These are phyloP conservation scores for Xiphophorus hellerii DNA, from an alignment of 2,113 vertebrate species.

Conservation along the genomic window DNA sequence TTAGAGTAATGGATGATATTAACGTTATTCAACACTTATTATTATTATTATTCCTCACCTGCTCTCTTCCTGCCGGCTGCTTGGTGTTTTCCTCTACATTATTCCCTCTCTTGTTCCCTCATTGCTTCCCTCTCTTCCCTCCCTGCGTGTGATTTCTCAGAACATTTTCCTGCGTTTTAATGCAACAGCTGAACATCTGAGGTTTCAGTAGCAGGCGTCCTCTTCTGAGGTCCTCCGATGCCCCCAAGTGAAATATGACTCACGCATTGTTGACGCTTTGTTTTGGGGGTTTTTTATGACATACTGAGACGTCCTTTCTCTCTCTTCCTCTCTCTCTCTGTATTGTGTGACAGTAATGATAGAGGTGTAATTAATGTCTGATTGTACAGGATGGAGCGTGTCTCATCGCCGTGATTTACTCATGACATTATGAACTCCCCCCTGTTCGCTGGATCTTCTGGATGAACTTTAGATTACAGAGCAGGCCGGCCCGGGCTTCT, in stretches of 20 bases:
- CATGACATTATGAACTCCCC: constrained; percentile 41
- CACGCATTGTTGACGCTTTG: constrained; percentile 46
- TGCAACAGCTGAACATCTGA: constrained; percentile 62
- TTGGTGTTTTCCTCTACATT: constrained; percentile 34
- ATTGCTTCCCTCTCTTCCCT: constrained; percentile 53
- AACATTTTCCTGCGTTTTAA: constrained; percentile 61
- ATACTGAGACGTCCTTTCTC: background rate
- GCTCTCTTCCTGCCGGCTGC: constrained; percentile 35
- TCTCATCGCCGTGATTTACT: constrained; percentile 27
- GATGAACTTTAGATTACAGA: constrained; percentile 72
- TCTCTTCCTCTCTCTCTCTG: background rate
- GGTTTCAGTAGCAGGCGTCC: constrained; percentile 64
- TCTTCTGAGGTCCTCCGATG: constrained; percentile 63
- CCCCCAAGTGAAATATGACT: constrained; percentile 65
- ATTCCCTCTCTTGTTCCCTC: background rate
- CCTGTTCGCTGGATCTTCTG: constrained; percentile 41
- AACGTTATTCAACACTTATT: background rate
- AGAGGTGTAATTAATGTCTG: background rate
- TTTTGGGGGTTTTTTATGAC: constrained; percentile 31
- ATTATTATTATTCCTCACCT: background rate
- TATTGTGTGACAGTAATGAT: constrained; percentile 8
- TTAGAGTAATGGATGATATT: background rate
- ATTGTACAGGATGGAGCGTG: constrained; percentile 14
- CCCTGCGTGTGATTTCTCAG: constrained; percentile 53
- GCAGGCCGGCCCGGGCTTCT: constrained; percentile 55